Base-by-base conservation (phyloP, 1,140 invertebrate genomes). In the Papilio helenus region DNA sequence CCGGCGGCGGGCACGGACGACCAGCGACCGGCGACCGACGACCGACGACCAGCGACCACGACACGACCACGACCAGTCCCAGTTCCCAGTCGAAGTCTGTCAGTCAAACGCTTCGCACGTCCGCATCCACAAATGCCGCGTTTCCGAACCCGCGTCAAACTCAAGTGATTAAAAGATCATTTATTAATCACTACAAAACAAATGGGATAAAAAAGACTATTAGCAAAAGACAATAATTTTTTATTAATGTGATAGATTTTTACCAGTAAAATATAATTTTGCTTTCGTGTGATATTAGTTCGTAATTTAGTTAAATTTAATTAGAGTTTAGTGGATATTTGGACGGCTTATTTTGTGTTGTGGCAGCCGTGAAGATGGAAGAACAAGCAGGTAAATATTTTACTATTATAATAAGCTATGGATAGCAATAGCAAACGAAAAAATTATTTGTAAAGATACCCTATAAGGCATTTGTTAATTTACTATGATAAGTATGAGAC, bases 271-370 rank as follows among this genome's bases (percentile, higher is more conserved):
- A 81, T 78, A 77, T 76, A 20, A 84, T 79, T 80, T 79, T 81
- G 77, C 81, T 82, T 85, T 82, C 72, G 87, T 89, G 88, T 89
- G 88, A 89, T 89, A 88, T 84, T 89, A 89, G 86, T 79, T 84
- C 44, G n/a, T 87, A 84, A 87, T 81, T 86, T 82, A 81, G 55
- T 83, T 80, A 79, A 55, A 79, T 72, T 76, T 83, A 81, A 81
- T 77, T 82, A 76, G 72, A 80, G 72, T 74, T 80, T 81, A 72
- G 72, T 74, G 72, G 20, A 68, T 49, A 49, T 74, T 49, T 20
- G 20, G 72, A 74, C 72, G 39, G 42, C 23, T 39, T 68, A 12
- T 34, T 18, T 72, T 23, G 16, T 39, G 39, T 44, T 49, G 72
- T 49, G 72, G 44, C 72, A 74, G n/a, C 72, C 44, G 39, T 8